Evolutionary conservation across 2,888 invertebrate genomes (phyloP).

Genomic region (Aphodius sticticus): DNA sequence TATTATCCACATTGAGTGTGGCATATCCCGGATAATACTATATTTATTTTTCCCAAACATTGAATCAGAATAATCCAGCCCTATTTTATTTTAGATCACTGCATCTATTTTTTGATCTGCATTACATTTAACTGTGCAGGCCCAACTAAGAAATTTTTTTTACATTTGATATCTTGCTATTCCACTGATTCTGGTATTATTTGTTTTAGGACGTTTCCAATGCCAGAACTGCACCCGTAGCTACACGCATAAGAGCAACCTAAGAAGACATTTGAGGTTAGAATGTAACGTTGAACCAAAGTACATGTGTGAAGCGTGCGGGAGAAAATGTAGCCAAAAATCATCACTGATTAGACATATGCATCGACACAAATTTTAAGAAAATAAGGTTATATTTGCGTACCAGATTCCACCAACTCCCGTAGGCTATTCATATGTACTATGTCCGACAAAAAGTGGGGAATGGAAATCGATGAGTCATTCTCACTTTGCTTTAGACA

Average conservation of each 20-base stretch:
- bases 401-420: not conserved
- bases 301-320: constrained; percentile 39
- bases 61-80: no score
- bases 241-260: constrained; percentile 44
- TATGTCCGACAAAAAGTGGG: no score
- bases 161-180: not conserved
- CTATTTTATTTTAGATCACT: no score
- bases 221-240: constrained; percentile 43
- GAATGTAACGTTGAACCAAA: constrained; percentile 47
- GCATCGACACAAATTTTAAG: not conserved
- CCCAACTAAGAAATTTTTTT: not conserved
- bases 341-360: constrained; percentile 35
- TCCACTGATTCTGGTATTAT: not conserved
- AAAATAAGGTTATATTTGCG: not conserved
- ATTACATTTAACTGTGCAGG: no score
- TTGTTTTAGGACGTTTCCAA: constrained; percentile 27
- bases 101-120: no score
- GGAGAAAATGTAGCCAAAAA: constrained; percentile 68
- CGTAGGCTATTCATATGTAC: not conserved
- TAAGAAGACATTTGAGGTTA: constrained; percentile 43
- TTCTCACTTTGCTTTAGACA: no score
- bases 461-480: no score
- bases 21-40: no score
- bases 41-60: no score
- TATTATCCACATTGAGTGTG: no score